Evolutionary conservation across 2,888 invertebrate genomes (phyloP), one percentile per base, ranked within the genome.

Genomic region (Synergus laeviventris): DNA sequence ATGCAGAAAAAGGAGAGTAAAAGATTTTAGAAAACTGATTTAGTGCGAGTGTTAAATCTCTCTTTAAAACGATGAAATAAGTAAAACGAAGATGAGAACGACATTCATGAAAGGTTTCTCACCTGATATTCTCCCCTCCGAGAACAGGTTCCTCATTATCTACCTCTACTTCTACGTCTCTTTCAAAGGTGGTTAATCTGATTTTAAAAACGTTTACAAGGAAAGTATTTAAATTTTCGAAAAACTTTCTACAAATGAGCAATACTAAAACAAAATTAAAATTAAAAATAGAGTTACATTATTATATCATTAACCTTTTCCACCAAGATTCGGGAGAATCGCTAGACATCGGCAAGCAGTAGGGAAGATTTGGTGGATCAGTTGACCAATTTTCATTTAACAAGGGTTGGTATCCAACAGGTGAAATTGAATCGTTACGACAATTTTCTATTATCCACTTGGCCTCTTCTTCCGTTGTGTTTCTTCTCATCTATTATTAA

Each of bases 261-360:
- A 24, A n/a, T 61, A 9, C 38, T 38, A n/a, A n/a, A 36, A 61
- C n/a, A 61, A 24, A 31, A 31, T 31, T 31, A 16, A 4, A 61
- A 61, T 61, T 16, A 16, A 36, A 49, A 49, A 49, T 49, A n/a
- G 2, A n/a, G 3, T n/a, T n/a, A 4, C 11, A 9, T 56, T 56
- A 56, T n/a, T n/a, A 4, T 18, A 9, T 56, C 21, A 56, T 11
- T 21, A 56, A 83, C 84, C 84, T 92, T 88, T 82, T 92, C 92
- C 12, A 94, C 94, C 91, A 95, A 95, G 87, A 95, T 93, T 85
- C 94, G 92, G 39, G 94, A 93, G 84, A 95, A 87, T 84, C 93
- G 91, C 61, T 93, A 93, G 90, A 96, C 96, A 86, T 97, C 93
- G 91, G 93, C 73, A 95, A 91, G 92, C 77, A 92, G 92, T 87